Percentiles rank a stretch among this genome's conserved stretches.
Evolutionary conservation across 2,113 vertebrate species (phyloP).

Genomic region (Phaethornis superciliosus): DNA sequence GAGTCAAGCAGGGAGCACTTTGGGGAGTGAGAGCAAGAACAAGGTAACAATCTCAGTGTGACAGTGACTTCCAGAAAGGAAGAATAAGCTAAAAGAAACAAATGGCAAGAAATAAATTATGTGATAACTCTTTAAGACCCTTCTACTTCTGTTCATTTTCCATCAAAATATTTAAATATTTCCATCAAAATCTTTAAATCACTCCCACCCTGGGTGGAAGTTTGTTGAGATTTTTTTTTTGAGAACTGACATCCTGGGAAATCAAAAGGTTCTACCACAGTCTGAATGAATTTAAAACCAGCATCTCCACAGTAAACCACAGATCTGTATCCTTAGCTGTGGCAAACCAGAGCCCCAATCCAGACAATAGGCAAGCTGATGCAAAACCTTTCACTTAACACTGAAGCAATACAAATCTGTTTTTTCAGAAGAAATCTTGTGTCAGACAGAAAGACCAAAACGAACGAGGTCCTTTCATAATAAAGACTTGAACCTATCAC

Average conservation of each 20-base stretch:
- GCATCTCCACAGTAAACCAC: background rate
- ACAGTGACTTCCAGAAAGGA: background rate
- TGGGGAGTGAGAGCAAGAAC: background rate
- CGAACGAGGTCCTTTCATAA: background rate
- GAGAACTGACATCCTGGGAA: background rate
- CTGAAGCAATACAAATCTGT: background rate
- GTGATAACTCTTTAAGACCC: background rate
- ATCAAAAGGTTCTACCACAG: background rate
- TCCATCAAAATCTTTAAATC: conserved; percentile 13
- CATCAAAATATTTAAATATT: no score
- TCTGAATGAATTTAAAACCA: background rate
- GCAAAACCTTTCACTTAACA: background rate
- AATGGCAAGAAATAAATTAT: background rate
- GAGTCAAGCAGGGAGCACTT: background rate
- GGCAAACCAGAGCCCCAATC: background rate
- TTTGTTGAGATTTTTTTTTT: background rate
- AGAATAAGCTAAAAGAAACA: background rate
- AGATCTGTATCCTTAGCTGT: background rate
- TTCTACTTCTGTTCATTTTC: background rate
- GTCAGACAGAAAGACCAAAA: background rate
- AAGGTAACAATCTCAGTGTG: background rate
- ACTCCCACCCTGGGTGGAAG: background rate
- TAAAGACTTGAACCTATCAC: background rate
- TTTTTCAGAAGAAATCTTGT: background rate
- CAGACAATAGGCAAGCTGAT: background rate